Evolutionary conservation across 2,888 invertebrate genomes (phyloP), one percentile per base, ranked within the genome.

Genomic region (Coelogynopora nodosa): DNA sequence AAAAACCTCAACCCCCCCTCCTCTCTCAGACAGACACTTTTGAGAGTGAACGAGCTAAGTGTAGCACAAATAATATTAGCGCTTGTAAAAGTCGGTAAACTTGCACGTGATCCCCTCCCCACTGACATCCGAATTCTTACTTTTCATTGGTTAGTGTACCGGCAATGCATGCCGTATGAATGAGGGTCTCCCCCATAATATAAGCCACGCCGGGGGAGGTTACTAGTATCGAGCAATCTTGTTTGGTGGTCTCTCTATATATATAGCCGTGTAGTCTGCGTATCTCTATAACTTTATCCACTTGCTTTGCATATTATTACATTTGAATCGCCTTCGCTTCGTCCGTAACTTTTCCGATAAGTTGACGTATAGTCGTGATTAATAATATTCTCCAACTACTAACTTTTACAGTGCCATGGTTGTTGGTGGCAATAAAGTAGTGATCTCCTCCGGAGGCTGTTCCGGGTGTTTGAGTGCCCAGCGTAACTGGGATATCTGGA

Each of bases 401-500:
- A 49, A 18, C 18, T 49, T 18, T 49, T 49, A 49, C 49, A 49
- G 49, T 18, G 23, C 27, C 5, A 74, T 74, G 74, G 74, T 74
- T 13, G 74, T 74, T 23, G 74, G 74, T 23, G 27, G 74, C 2
- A 26, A 23, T 2, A 23, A 13, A 74, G 18, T 13, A 5, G 5
- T 26, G 2, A 13, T 5, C 27, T 74, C 74, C 2, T 5, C 10
- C 23, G 74, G 74, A n/a, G 74, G 5, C 2, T 85, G 85, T 85
- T 85, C 85, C 13, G 74, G 28, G 28, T 85, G 85, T 85, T 67
- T 67, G 2, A 67, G 28, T 18, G 30, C 67, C 30, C 85, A 85
- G 67, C 26, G 74, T 23, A 28, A 67, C 67, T 85, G 26, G 85
- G 74, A 85, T 67, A 27, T 67, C 29, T 86, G 87, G 87, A 49